phyloP scores from a whole-genome alignment of 2,113 vertebrate genomes.

The Cochlearius cochlearius region DNA sequence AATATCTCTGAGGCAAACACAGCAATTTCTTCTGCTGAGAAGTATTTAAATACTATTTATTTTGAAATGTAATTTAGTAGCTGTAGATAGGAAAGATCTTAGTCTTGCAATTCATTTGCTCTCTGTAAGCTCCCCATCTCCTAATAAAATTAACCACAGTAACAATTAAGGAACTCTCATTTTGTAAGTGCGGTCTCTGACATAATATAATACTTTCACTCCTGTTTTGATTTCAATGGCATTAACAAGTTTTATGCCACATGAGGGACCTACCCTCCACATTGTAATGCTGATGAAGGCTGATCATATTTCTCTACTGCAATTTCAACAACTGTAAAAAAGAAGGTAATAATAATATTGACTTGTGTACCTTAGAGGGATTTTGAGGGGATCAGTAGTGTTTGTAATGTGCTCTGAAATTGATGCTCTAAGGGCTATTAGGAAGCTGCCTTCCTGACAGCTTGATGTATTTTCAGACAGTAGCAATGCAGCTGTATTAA shows the following conservation, averaged over 20 bases:
- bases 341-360: not conserved
- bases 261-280: not conserved
- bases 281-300: not conserved
- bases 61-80: constrained; percentile 12
- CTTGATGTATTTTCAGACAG: constrained; percentile 4
- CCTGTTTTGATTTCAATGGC: not conserved
- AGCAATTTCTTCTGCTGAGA: not conserved
- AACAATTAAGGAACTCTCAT: not conserved
- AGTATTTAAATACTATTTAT: not conserved
- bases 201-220: not conserved
- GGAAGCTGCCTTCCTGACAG: constrained; percentile 3
- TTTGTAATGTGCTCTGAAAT: not conserved
- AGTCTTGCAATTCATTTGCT: not conserved
- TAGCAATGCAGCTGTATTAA: not conserved
- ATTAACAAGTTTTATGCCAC: not conserved
- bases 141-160: not conserved
- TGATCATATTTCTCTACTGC: not conserved
- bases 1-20: not conserved
- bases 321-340: constrained; percentile 7
- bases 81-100: not conserved
- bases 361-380: not conserved
- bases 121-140: not conserved
- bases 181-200: not conserved
- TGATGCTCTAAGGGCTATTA: not conserved
- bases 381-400: not conserved